Conservation (phyloP, 2,888 invertebrate species). For the Antheraea yamamai region DNA sequence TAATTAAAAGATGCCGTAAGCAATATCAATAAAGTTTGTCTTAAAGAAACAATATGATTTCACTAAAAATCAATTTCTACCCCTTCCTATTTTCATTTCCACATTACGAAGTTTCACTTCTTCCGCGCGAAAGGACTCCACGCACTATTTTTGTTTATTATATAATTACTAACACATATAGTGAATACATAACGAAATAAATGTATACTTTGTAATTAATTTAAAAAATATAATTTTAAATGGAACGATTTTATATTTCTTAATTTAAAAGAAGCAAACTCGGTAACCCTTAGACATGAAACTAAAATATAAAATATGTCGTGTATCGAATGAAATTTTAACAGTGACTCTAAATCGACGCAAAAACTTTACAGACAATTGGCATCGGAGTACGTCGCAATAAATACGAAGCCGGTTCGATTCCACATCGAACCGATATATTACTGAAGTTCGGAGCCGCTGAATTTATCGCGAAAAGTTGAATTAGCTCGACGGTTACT, state of each 20-base stretch:
- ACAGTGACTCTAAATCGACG: background rate
- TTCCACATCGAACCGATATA: slow-evolving; percentile 29
- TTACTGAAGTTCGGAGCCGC: slow-evolving; percentile 28
- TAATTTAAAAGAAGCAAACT: background rate
- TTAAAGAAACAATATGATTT: too few relatives aligned
- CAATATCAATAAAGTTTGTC: too few relatives aligned
- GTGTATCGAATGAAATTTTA: background rate
- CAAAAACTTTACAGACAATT: slow-evolving; percentile 13
- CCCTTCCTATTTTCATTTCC: too few relatives aligned
- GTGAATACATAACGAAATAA: too few relatives aligned
- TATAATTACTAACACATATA: too few relatives aligned
- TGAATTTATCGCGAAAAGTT: slow-evolving; percentile 36
- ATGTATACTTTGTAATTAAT: background rate
- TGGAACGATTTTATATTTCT: background rate
- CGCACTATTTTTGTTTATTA: too few relatives aligned
- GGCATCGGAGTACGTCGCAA: slow-evolving; percentile 5
- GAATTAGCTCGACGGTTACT: slow-evolving; percentile 25
- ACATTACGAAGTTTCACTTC: too few relatives aligned
- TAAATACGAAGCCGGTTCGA: slow-evolving; percentile 12
- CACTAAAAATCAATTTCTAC: too few relatives aligned
- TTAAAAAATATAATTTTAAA: background rate
- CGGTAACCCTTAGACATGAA: background rate
- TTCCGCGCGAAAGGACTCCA: too few relatives aligned
- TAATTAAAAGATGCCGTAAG: too few relatives aligned
- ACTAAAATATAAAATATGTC: background rate